These are phyloP conservation scores for Microchirus variegatus DNA, from an alignment of 2,797 vertebrate genomes.

Conservation along the genomic window DNA sequence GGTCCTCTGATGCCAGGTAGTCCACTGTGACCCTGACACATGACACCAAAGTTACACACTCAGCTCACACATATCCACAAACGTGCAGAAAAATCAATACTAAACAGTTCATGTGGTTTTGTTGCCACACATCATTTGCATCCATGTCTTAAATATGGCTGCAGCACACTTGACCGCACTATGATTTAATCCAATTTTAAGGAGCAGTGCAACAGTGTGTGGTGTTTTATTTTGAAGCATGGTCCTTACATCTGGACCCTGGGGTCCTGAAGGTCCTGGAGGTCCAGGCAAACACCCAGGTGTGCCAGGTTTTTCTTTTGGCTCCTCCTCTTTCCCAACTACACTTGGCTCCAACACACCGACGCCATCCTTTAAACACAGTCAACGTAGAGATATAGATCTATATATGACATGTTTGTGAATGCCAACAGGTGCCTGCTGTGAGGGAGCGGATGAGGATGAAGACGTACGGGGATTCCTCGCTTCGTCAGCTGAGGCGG, in stretches of 20 bases:
- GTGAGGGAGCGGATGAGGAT: background rate
- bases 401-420: too few species aligned
- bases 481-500: conserved; percentile 80
- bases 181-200: conserved; percentile 23
- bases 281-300: conserved; percentile 73
- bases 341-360: conserved; percentile 40
- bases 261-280: conserved; percentile 81
- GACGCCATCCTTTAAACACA: conserved; percentile 43
- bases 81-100: conserved; percentile 44
- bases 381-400: too few species aligned
- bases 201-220: background rate
- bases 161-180: background rate
- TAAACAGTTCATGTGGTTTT: conserved; percentile 19
- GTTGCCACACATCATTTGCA: conserved; percentile 14
- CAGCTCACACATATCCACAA: conserved; percentile 26
- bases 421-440: background rate
- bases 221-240: background rate
- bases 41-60: conserved; percentile 38
- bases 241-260: conserved; percentile 84
- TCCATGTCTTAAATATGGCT: conserved; percentile 13
- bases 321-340: conserved; percentile 25
- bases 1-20: conserved; percentile 88
- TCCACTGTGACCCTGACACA: conserved; percentile 85
- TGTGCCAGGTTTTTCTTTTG: conserved; percentile 24
- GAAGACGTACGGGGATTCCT: conserved; percentile 75